Conservation (phyloP, 2,113 vertebrate genomes). For the Aramus guarauna region DNA sequence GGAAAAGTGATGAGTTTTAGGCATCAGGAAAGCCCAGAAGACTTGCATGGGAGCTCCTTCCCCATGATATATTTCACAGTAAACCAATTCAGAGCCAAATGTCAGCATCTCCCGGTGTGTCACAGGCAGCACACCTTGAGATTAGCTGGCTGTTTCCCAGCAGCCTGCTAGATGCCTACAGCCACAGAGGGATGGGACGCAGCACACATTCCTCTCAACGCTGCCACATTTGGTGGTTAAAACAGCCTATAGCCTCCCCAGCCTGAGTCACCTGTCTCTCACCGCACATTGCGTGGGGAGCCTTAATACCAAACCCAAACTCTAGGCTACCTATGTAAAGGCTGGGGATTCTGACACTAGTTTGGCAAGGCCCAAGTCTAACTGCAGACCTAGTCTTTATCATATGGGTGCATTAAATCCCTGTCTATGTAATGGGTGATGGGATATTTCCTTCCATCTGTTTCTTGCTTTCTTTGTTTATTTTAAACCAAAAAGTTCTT, state of each 20-base stretch:
- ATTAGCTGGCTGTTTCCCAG: not conserved
- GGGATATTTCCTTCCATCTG: not conserved
- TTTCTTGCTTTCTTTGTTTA: not conserved
- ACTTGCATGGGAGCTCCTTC: not conserved
- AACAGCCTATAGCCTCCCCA: not conserved
- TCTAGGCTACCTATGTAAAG: not conserved
- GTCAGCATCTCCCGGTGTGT: not conserved
- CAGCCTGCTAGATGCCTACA: not conserved
- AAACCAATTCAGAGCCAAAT: not conserved
- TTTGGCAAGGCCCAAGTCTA: not conserved
- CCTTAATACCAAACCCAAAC: not conserved
- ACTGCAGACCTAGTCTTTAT: not conserved
- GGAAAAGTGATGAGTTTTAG: not conserved
- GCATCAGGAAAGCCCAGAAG: not conserved
- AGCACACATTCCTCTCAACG: fast-evolving
- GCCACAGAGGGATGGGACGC: not conserved
- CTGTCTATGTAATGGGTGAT: not conserved
- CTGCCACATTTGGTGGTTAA: not conserved
- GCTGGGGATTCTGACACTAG: not conserved
- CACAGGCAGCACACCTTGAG: not conserved
- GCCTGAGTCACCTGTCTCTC: not conserved
- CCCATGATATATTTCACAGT: not conserved
- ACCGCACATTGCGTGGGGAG: fast-evolving
- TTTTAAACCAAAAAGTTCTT: not conserved
- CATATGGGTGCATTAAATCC: not conserved